Evolutionary conservation across 2,888 invertebrate species (phyloP), one percentile per base, ranked within the genome.

Genomic region (Caenorhabditis imperialis): DNA sequence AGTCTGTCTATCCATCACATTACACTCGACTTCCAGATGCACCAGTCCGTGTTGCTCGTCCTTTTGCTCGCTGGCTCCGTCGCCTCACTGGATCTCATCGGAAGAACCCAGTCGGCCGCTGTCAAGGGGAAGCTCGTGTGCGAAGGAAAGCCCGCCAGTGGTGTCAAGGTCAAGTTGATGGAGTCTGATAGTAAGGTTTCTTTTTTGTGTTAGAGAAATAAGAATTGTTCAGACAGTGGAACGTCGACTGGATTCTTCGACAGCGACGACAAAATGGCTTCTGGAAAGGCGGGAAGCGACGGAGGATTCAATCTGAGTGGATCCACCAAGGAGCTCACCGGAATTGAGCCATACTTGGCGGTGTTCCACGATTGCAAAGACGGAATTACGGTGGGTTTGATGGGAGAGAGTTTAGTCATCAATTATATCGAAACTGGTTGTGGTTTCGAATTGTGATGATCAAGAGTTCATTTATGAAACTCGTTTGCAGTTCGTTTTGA

Each of bases 311-410:
- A 50, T 10, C 57, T 81, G 50, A 51, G 69, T 35, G 81, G 81
- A 38, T 61, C 75, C 7, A 73, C 69, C 12, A 78, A 75, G 37
- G 81, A 81, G 63, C 53, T 81, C 60, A 79, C 75, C 6, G 57
- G 54, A 14, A 79, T 81, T 44, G 81, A 81, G 47, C 79, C 81
- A n/a, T 79, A 81, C 40, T 58, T 81, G 65, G 79, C 79, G 22
- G 76, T 81, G 22, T 79, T 73, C 50, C 79, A 79, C 61, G 79
- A 79, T 60, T 81, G 81, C 60, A 78, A 81, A 16, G 78, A 75
- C 22, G 78, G 73, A 37, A 45, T 78, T 42, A 78, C 75, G 33
- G 77, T 78, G 23, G 30, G 30, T 30, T 30, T 30, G 30, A n/a
- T n/a, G n/a, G n/a, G n/a, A n/a, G n/a, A n/a, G n/a, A n/a, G n/a